Evolutionary conservation across 2,113 vertebrate genomes (phyloP).

Genomic region (Chaetorhynchus papuensis): DNA sequence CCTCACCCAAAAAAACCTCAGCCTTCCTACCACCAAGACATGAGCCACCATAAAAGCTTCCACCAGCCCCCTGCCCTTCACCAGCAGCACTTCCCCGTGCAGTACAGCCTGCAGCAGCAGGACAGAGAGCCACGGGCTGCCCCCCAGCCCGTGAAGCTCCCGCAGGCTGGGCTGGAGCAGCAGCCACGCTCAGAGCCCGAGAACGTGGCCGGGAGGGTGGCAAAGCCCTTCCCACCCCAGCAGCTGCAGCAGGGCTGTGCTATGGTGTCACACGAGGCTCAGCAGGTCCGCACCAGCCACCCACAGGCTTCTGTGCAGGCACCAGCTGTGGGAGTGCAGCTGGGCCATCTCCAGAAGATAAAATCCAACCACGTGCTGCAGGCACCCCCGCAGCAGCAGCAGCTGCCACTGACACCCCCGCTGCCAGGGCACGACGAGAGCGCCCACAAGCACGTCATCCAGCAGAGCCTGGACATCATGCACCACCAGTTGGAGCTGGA

Average conservation of each 20-base stretch:
- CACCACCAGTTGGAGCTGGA: conserved; percentile 77
- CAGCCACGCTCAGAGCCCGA: conserved; percentile 14
- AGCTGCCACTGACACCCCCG: not conserved
- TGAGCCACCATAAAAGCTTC: conserved; percentile 50
- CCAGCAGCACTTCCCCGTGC: conserved; percentile 56
- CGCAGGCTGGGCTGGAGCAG: conserved; percentile 61
- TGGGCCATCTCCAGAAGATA: conserved; percentile 67
- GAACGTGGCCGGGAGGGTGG: not conserved
- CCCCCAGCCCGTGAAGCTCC: conserved; percentile 47
- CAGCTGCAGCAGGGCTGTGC: conserved; percentile 64
- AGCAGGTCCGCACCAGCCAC: conserved; percentile 46
- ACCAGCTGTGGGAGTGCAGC: conserved; percentile 66
- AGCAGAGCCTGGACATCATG: conserved; percentile 75
- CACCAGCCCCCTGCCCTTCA: conserved; percentile 49
- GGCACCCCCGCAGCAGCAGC: conserved; percentile 41
- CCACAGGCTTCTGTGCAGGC: conserved; percentile 56
- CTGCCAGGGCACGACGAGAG: conserved; percentile 20
- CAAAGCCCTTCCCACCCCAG: conserved; percentile 67
- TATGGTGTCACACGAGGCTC: conserved; percentile 10
- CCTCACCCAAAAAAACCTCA: conserved; percentile 68
- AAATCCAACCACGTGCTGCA: conserved; percentile 57
- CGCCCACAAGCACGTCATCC: conserved; percentile 63
- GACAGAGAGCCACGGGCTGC: conserved; percentile 56
- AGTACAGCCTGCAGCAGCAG: conserved; percentile 53
- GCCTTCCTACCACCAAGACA: conserved; percentile 27